Percentiles rank a stretch among this genome's conserved stretches.
These are phyloP conservation scores for Drosophila fulvimacula DNA, from an alignment of 2,888 invertebrate species.

Conservation along the genomic window DNA sequence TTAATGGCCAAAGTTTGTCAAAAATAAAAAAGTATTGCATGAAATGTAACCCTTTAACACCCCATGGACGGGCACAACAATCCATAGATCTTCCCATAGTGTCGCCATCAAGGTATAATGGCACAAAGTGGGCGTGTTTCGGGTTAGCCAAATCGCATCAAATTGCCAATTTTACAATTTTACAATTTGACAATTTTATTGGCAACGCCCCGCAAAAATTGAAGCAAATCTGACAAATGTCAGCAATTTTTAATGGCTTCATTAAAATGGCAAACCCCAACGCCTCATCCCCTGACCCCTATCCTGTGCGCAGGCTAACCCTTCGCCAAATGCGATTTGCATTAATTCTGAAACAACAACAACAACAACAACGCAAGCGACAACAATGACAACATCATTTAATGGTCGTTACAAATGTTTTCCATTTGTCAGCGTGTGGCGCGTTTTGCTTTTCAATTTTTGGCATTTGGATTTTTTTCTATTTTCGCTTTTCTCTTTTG, in stretches of 20 bases:
- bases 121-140: slow-evolving; percentile 50
- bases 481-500: slow-evolving; percentile 1
- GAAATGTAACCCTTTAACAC: slow-evolving; percentile 55
- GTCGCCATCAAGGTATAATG: slow-evolving; percentile 3
- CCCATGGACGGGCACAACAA: slow-evolving; percentile 34
- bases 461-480: slow-evolving; percentile 18
- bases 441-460: slow-evolving; percentile 44
- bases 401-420: slow-evolving; percentile 80
- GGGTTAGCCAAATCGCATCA: slow-evolving; percentile 35
- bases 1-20: slow-evolving; percentile 73
- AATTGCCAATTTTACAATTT: slow-evolving; percentile 76
- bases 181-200: slow-evolving; percentile 51
- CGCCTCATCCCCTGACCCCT: slow-evolving; percentile 19
- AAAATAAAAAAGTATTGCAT: neutral
- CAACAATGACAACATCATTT: slow-evolving; percentile 69
- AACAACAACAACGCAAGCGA: slow-evolving; percentile 39
- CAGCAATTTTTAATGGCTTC: slow-evolving; percentile 78
- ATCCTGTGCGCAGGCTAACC: slow-evolving; percentile 37
- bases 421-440: slow-evolving; percentile 76
- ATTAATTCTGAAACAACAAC: slow-evolving; percentile 45
- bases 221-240: slow-evolving; percentile 67
- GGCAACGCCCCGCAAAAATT: slow-evolving; percentile 61
- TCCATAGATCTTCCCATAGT: slow-evolving; percentile 39
- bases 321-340: slow-evolving; percentile 67
- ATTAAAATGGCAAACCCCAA: slow-evolving; percentile 58